Conservation (phyloP, 2,888 invertebrate species). For the Campoplex nolae region DNA sequence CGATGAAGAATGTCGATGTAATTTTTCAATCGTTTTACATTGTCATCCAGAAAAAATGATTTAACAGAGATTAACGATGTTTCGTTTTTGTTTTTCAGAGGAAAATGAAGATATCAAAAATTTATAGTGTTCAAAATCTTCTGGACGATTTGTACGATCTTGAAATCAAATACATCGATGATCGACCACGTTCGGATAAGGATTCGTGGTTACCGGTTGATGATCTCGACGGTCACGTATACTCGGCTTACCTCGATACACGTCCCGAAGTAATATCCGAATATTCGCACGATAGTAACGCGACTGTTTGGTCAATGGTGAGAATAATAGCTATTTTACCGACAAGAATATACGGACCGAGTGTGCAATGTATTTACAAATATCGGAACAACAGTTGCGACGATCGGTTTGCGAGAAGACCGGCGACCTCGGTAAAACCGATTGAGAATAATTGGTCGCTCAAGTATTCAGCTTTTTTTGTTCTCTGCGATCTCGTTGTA, state of each 20-base stretch:
- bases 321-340: conserved; percentile 71
- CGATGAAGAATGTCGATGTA: background rate
- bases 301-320: conserved; percentile 66
- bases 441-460: conserved; percentile 85
- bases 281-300: conserved; percentile 39
- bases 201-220: conserved; percentile 65
- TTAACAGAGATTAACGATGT: background rate
- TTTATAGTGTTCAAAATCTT: conserved; percentile 58
- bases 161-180: conserved; percentile 67
- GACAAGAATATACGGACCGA: conserved; percentile 36
- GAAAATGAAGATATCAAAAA: conserved; percentile 46
- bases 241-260: conserved; percentile 84
- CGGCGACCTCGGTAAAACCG: conserved; percentile 81
- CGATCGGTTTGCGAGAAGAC: conserved; percentile 73
- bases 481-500: conserved; percentile 81
- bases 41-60: background rate
- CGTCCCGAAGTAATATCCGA: conserved; percentile 79
- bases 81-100: conserved; percentile 60
- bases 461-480: conserved; percentile 84
- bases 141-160: conserved; percentile 61
- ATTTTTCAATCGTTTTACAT: background rate
- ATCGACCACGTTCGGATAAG: conserved; percentile 9
- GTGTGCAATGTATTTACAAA: conserved; percentile 67
- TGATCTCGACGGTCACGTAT: conserved; percentile 77
- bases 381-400: conserved; percentile 65